Conservation (phyloP, 1,140 invertebrate genomes). For the Drosophila nasuta region DNA sequence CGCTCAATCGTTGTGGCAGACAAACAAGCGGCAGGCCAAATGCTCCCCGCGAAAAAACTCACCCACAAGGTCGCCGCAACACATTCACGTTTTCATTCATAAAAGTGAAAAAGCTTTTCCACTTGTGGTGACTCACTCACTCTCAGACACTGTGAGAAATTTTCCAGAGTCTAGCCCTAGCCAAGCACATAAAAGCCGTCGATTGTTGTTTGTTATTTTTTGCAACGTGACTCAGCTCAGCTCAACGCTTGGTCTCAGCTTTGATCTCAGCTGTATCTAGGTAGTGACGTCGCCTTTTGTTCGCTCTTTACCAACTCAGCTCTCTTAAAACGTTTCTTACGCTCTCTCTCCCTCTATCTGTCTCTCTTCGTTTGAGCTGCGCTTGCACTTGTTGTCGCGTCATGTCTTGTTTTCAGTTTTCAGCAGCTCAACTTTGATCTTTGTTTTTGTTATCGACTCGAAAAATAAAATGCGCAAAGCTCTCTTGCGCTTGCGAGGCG, state of each 20-base stretch:
- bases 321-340: background rate
- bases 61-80: conserved; percentile 14
- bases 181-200: background rate
- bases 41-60: background rate
- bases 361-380: conserved; percentile 24
- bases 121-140: conserved; percentile 47
- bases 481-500: conserved; percentile 38
- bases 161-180: background rate
- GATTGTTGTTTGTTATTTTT: conserved; percentile 14
- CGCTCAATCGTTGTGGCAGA: conserved; percentile 20
- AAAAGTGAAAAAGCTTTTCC: conserved; percentile 70
- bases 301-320: conserved; percentile 9
- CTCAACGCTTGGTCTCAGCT: background rate
- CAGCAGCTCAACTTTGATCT: conserved; percentile 33
- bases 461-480: conserved; percentile 46
- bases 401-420: conserved; percentile 19
- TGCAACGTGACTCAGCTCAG: conserved; percentile 62
- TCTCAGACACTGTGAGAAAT: conserved; percentile 54
- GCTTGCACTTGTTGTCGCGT: conserved; percentile 43
- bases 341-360: conserved; percentile 12
- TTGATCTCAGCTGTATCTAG: conserved; percentile 10
- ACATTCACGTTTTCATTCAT: conserved; percentile 66
- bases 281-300: conserved; percentile 22
- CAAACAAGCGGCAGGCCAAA: conserved; percentile 34
- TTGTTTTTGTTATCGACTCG: conserved; percentile 44